Conservation (phyloP, 2,113 vertebrate genomes). For the Haliaeetus leucogaster region DNA sequence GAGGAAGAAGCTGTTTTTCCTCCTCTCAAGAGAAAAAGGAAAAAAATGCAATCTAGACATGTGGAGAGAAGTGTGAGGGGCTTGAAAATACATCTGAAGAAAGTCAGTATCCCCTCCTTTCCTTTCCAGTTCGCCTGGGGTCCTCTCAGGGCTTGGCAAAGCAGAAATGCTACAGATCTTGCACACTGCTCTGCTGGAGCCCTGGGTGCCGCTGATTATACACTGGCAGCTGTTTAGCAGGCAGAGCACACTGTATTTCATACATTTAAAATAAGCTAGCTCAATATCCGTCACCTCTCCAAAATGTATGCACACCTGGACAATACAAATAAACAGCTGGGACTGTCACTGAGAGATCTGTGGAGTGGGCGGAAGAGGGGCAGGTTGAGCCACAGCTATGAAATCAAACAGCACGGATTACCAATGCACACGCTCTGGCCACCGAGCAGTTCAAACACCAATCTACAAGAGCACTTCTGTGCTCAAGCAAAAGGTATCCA, state of each 20-base stretch:
- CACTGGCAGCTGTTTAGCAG: neutral
- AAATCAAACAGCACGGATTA: neutral
- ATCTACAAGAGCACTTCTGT: constrained; percentile 20
- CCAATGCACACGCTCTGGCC: neutral
- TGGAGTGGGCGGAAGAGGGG: neutral
- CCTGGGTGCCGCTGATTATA: neutral
- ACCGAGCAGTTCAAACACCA: neutral
- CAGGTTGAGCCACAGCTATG: neutral
- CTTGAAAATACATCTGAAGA: neutral
- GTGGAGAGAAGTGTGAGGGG: accelerated
- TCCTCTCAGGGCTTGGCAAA: neutral
- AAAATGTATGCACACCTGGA: neutral
- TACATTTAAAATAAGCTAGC: neutral
- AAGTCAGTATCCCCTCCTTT: neutral
- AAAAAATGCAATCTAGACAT: neutral
- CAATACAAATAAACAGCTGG: constrained; percentile 20
- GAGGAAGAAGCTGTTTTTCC: neutral
- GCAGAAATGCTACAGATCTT: neutral
- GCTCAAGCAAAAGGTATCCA: constrained; percentile 28
- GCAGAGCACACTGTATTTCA: neutral
- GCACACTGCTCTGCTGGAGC: neutral
- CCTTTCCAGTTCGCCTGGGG: neutral
- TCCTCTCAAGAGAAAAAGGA: neutral
- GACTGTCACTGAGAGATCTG: neutral
- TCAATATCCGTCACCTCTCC: neutral